Evolutionary conservation across 2,888 invertebrate species (phyloP), one percentile per base, ranked within the genome.

Genomic region (Eumerus sabulonum): DNA sequence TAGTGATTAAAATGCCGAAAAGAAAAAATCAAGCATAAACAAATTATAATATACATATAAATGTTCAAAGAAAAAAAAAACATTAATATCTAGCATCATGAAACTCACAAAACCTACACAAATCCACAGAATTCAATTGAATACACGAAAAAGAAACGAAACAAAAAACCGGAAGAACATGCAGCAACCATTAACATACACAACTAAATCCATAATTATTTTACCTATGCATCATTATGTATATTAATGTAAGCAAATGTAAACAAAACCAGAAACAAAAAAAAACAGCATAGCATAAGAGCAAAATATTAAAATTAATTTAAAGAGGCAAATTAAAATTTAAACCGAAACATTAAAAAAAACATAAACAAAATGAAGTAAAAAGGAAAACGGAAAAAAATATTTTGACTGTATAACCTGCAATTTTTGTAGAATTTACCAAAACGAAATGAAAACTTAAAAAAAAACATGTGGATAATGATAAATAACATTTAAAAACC

Each of bases 31-130:
- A 62, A 72, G 64, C 40, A 56, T 53, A 56, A 62, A 45, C n/a
- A 47, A 64, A 62, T 64, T 16, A 60, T 71, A 84, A 27, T 27
- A 27, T 27, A 27, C 27, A 82, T 72, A 72, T 83, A 84, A 85
- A 86, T 86, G 85, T 82, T 83, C 77, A 83, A 83, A 83, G 83
- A 84, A 84, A 84, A 84, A n/a, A 53, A 47, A 36, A 38, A 44
- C 42, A 17, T 48, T 64, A 64, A 74, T 48, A 54, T 79, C 64
- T 79, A 70, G 67, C 44, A 63, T 73, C 73, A 67, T 73, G 63
- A 77, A 77, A 77, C 72, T 73, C 67, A 73, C 62, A 77, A 67
- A 73, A 79, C 74, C 74, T 79, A 79, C 74, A 79, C 74, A 79
- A 44, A 60, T 47, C 68, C 50, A 63, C 51, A 70, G 40, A 54